Conservation (phyloP, 2,888 invertebrate genomes). For the Melitaea athalia region DNA sequence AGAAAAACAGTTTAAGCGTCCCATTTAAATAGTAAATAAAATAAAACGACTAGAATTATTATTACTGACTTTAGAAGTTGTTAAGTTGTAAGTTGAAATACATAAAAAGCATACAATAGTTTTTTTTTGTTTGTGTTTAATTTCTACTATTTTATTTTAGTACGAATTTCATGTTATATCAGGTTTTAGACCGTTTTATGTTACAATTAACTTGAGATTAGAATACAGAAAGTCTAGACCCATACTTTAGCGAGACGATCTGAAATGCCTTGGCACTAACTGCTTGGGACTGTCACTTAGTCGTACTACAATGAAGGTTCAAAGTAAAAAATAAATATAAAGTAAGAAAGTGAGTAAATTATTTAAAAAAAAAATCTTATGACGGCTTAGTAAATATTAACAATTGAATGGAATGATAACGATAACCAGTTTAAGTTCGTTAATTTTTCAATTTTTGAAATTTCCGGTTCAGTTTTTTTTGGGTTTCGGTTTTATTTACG, state of each 20-base stretch:
- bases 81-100: neutral
- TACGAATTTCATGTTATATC: neutral
- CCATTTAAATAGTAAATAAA: too few relatives aligned
- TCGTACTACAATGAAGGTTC: neutral
- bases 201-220: conserved; percentile 51
- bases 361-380: neutral
- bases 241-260: conserved; percentile 56
- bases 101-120: neutral
- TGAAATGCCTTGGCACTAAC: conserved; percentile 50
- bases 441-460: too few relatives aligned
- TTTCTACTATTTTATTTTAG: neutral
- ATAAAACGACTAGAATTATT: too few relatives aligned
- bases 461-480: too few relatives aligned
- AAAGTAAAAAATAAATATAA: neutral
- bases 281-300: neutral
- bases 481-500: too few relatives aligned
- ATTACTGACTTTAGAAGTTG: neutral
- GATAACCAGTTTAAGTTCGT: too few relatives aligned
- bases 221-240: conserved; percentile 65
- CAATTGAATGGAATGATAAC: too few relatives aligned
- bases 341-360: neutral
- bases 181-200: conserved; percentile 26
- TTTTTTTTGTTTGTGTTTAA: neutral
- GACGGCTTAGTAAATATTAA: too few relatives aligned
- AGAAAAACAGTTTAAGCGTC: too few relatives aligned